These are phyloP conservation scores for Loripinus fragilis DNA, from an alignment of 2,888 invertebrate genomes.

Conservation along the genomic window DNA sequence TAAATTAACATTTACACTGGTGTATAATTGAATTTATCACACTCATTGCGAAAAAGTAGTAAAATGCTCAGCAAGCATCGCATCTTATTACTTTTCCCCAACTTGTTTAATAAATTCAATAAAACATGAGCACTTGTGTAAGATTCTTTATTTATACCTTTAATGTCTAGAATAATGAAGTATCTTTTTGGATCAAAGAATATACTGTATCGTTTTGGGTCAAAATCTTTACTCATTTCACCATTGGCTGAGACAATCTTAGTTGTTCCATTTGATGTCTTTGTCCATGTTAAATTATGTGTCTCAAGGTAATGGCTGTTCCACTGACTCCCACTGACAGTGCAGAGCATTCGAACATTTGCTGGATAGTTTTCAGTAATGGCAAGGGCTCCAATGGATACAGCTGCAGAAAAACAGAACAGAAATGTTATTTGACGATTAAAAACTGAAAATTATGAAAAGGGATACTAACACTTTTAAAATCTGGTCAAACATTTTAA, in stretches of 20 bases:
- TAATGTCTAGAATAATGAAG: slow-evolving; percentile 36
- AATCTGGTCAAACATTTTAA: too few relatives aligned
- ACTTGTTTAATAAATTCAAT: too few relatives aligned
- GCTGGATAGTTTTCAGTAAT: slow-evolving; percentile 35
- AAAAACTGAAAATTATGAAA: too few relatives aligned
- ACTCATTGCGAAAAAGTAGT: too few relatives aligned
- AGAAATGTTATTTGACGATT: too few relatives aligned
- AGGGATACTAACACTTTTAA: too few relatives aligned
- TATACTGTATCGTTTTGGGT: slow-evolving; percentile 23
- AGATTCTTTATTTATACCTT: slow-evolving; percentile 28
- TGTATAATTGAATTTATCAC: too few relatives aligned
- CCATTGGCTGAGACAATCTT: slow-evolving; percentile 29
- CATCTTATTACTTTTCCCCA: too few relatives aligned
- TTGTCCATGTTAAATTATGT: slow-evolving; percentile 37
- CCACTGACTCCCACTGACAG: slow-evolving; percentile 47
- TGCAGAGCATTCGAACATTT: slow-evolving; percentile 38
- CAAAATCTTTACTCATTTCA: background rate
- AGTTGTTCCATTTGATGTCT: background rate
- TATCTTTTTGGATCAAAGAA: slow-evolving; percentile 36
- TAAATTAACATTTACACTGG: too few relatives aligned
- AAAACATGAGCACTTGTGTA: too few relatives aligned
- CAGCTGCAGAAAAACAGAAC: slow-evolving; percentile 30
- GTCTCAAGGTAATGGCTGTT: slow-evolving; percentile 49
- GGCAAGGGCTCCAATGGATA: slow-evolving; percentile 30
- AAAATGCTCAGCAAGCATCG: too few relatives aligned